Base-by-base conservation (phyloP, 2,888 invertebrate genomes). In the Hedychridium roseum region DNA sequence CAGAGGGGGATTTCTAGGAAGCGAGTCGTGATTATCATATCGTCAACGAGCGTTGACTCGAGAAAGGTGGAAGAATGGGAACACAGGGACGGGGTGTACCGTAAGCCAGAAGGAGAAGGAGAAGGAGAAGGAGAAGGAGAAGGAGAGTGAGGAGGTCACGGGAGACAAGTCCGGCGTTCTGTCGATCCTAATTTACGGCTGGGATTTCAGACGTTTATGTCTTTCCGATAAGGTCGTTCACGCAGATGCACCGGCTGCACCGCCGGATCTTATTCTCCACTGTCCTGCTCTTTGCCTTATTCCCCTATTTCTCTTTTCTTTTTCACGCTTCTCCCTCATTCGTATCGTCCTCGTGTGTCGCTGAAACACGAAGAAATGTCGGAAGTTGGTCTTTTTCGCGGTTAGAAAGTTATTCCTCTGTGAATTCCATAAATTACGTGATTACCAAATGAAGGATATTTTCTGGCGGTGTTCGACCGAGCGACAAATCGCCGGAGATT, bases 121-220 rank as follows among this genome's bases (percentile, higher is more conserved):
- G 4, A 28, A 16, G 32, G 7, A 21, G 35, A 30, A 30, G 17
- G 12, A 18, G 35, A 18, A 35, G 35, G 18, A 11, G 30, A 30
- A 9, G 11, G 5, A 11, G 11, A 11, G 11, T 4, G 11, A 30
- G 11, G 11, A 30, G 46, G 53, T 50, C 41, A 45, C 40, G 27
- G 18, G 16, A 32, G 53, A 58, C 42, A 57, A 64, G 64, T 64
- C 64, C 75, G 54, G 74, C 69, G 66, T 69, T 74, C 74, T 71
- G 71, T 68, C 70, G 73, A 78, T 78, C 77, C 77, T 78, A 78
- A 78, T 78, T 78, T 78, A 78, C 74, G 73, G 66, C 67, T 50
- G 46, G 78, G 78, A 78, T 78, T 76, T 65, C 70, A 62, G 65
- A 61, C 73, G 71, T 78, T 78, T 78, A 78, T 74, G 77, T 68